Conservation (phyloP, 2,797 vertebrate species). For the Coregonus sp. region DNA sequence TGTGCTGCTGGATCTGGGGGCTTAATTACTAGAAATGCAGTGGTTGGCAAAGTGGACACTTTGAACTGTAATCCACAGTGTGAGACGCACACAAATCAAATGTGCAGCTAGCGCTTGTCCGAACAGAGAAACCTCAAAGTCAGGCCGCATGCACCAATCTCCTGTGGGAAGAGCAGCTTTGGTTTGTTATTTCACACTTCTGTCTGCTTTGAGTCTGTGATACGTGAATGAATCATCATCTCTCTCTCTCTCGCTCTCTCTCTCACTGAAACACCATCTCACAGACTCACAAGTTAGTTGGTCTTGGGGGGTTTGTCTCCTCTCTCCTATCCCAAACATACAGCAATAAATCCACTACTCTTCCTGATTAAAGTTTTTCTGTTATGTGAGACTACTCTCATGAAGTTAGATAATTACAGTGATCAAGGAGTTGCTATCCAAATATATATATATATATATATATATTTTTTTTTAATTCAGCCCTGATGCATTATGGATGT, state of each 20-base stretch:
- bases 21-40: constrained; percentile 75
- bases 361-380: constrained; percentile 37
- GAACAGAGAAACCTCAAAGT: constrained; percentile 56
- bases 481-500: constrained; percentile 59
- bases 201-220: constrained; percentile 56
- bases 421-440: constrained; percentile 54
- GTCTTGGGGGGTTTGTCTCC: not conserved
- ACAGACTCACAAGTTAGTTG: constrained; percentile 30
- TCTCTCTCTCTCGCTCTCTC: constrained; percentile 2
- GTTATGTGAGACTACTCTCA: constrained; percentile 29
- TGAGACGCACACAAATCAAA: constrained; percentile 68
- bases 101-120: constrained; percentile 59
- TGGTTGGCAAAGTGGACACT: constrained; percentile 72
- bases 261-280: constrained; percentile 43
- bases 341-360: constrained; percentile 34
- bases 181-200: constrained; percentile 66
- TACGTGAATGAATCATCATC: constrained; percentile 55
- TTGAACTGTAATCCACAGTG: constrained; percentile 72
- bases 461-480: constrained; percentile 54
- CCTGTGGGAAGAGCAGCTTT: constrained; percentile 46
- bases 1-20: constrained; percentile 60
- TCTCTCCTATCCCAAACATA: constrained; percentile 10
- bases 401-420: constrained; percentile 53
- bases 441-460: constrained; percentile 40
- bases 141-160: constrained; percentile 44